A percentile compares a stretch with the other conserved stretches of the same genome.
Conservation (phyloP, 2,888 invertebrate species). For the Heliconius aoede region DNA sequence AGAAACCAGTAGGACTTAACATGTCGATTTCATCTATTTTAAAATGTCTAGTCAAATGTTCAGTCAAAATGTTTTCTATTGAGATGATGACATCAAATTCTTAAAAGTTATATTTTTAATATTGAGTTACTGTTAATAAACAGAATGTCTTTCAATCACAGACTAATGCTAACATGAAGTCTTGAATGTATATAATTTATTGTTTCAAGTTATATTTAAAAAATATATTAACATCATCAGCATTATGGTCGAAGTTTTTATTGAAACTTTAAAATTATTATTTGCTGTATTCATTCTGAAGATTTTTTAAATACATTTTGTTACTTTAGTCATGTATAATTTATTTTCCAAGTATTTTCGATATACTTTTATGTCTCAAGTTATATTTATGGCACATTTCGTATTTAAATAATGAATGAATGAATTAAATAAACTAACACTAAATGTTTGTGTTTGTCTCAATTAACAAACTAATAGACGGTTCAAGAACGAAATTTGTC, state of each 20-base stretch:
- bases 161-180: not conserved
- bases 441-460: constrained; percentile 54
- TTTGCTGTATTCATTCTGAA: not conserved
- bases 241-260: not conserved
- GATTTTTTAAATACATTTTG: not conserved
- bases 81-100: too few species aligned
- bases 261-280: not conserved
- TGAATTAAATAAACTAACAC: constrained; percentile 43
- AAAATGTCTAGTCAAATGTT: too few species aligned
- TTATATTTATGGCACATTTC: constrained; percentile 17
- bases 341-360: not conserved
- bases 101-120: too few species aligned
- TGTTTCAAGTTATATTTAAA: not conserved
- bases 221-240: not conserved
- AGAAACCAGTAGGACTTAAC: too few species aligned
- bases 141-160: not conserved
- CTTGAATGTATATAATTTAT: not conserved
- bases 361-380: not conserved
- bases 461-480: constrained; percentile 69
- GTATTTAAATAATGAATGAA: constrained; percentile 16
- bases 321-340: not conserved
- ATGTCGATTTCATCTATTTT: too few species aligned
- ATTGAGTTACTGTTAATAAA: too few species aligned
- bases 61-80: too few species aligned
- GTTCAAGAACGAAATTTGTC: constrained; percentile 55